Evolutionary conservation across 2,797 vertebrate genomes (phyloP).

Genomic region (Darevskia nairensis): DNA sequence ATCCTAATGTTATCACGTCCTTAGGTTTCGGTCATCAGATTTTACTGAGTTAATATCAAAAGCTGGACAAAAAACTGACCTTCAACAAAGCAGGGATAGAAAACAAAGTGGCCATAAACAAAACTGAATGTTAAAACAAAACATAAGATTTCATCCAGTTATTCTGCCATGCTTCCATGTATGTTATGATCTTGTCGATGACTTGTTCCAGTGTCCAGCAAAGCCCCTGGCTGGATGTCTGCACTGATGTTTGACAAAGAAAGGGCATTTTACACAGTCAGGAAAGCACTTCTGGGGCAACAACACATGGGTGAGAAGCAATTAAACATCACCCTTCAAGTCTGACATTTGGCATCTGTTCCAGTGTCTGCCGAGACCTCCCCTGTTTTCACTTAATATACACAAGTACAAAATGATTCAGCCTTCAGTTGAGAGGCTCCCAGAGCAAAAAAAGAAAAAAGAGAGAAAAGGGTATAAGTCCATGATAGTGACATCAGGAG

Average conservation of each 20-base stretch:
- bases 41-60: background rate
- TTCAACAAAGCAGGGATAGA: too few species aligned
- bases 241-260: conserved; percentile 21
- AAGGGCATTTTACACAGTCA: conserved; percentile 1
- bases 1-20: background rate
- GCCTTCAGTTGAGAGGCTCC: conserved; percentile 43
- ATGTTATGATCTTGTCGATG: background rate
- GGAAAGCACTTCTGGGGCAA: conserved; percentile 32
- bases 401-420: background rate
- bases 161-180: conserved; percentile 7
- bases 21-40: background rate
- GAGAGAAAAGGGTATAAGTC: background rate
- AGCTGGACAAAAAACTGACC: background rate
- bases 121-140: background rate
- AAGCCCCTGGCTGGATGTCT: background rate
- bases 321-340: conserved; percentile 68
- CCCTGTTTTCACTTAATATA: conserved; percentile 52
- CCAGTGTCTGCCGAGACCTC: conserved; percentile 52
- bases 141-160: background rate
- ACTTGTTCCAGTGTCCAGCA: background rate
- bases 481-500: background rate
- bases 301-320: conserved; percentile 35
- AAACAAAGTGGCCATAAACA: background rate
- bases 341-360: conserved; percentile 68
- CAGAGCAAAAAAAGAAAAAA: background rate